Percentiles rank a stretch among this genome's conserved stretches.
Conservation (phyloP, 1,140 invertebrate species). For the Drosophila littoralis region DNA sequence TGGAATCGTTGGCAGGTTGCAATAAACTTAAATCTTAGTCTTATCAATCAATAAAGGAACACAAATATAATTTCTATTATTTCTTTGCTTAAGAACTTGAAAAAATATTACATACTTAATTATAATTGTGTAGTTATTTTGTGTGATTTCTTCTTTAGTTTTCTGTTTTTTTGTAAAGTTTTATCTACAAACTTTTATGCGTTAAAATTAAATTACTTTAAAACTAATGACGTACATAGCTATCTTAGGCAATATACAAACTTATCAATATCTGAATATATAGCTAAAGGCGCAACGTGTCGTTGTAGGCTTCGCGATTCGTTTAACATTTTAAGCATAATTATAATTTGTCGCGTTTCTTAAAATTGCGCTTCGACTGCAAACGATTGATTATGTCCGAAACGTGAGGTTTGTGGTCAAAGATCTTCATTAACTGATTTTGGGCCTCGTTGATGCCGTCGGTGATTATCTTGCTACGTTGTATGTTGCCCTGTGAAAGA, state of each 20-base stretch:
- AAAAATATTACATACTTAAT: constrained; percentile 69
- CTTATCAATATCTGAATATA: constrained; percentile 31
- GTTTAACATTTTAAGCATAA: constrained; percentile 36
- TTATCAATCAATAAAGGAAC: too few relatives aligned
- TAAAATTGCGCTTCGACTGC: constrained; percentile 94
- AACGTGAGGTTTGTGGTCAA: constrained; percentile 95
- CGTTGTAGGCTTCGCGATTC: constrained; percentile 33
- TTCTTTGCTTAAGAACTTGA: constrained; percentile 49
- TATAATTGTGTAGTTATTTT: constrained; percentile 23
- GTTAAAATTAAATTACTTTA: constrained; percentile 18
- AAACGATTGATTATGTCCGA: constrained; percentile 95
- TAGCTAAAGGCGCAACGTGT: constrained; percentile 32
- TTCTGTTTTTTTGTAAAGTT: constrained; percentile 50
- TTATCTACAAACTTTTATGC: constrained; percentile 55
- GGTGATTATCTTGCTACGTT: constrained; percentile 95
- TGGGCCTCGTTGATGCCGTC: constrained; percentile 96
- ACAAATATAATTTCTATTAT: constrained; percentile 34
- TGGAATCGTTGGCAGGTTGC: too few relatives aligned
- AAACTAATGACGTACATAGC: constrained; percentile 6
- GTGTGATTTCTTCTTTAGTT: constrained; percentile 21
- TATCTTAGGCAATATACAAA: constrained; percentile 35
- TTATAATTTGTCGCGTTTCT: constrained; percentile 91
- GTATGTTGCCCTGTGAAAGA: constrained; percentile 93
- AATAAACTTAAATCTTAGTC: too few relatives aligned
- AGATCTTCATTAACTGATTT: constrained; percentile 93